Evolutionary conservation across 2,797 vertebrate genomes (phyloP), one percentile per base, ranked within the genome.

Genomic region (Linurgus olivaceus): DNA sequence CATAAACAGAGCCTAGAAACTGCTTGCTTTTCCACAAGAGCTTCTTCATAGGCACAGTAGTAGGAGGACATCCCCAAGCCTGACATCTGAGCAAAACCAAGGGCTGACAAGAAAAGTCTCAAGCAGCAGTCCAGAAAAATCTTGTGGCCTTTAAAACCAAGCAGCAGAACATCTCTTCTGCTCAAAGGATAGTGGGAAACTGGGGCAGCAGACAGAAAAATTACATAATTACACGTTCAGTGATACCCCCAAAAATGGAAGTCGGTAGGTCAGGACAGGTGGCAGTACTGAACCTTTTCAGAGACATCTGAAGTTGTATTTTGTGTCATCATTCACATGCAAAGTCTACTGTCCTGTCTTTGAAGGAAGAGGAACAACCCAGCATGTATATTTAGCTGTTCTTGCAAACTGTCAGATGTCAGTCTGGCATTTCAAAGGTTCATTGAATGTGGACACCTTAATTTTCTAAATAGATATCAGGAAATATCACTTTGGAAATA

Each of bases 211-310:
- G 44, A 35, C 9, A 26, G 28, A n/a, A 70, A 40, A 44, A 29
- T 7, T 2, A 38, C 13, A 50, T 0, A 65, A n/a, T 6, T 2
- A 33, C 12, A 48, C 0, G 0, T 17, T 21, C 51, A 23, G 48
- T 3, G 4, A 37, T 7, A 20, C 8, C 5, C 24, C 23, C 38
- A 54, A 35, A 31, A 83, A 51, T 11, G 13, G 23, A 48, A 58
- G 38, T 29, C 59, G 40, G 52, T 20, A 33, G 37, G 44, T 50
- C n/a, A 55, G 50, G 37, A 42, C 4, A 58, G 61, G 33, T 23
- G 17, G n/a, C 67, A 93, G 42, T 10, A 44, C 10, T 28, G 59
- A 50, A 62, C 10, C 26, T 29, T 26, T 54, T 7, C 37, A 55
- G 29, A 72, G n/a, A 38, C 33, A 19, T 0, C 2, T 38, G 23